Conservation (phyloP, 2,888 invertebrate genomes). For the Emesis castigata region DNA sequence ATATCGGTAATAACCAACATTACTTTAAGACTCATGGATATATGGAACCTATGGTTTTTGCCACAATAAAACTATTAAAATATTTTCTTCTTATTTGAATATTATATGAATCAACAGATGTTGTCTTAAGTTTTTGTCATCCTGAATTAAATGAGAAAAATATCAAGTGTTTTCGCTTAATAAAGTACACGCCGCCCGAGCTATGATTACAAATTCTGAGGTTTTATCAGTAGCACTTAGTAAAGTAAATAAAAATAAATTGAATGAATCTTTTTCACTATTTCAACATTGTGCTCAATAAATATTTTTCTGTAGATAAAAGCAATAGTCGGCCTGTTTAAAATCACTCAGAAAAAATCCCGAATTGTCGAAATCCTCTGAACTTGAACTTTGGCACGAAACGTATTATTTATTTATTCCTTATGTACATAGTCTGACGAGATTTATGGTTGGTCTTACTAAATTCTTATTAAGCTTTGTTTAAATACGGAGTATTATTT, state of each 20-base stretch:
- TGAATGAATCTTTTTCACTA: background rate
- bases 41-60: too few species aligned
- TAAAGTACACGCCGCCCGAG: background rate
- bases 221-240: background rate
- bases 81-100: too few species aligned
- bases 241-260: background rate
- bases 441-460: background rate
- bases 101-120: too few species aligned
- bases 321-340: background rate
- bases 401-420: background rate
- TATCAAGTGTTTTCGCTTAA: background rate
- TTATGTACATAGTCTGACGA: background rate
- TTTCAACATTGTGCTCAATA: background rate
- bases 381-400: constrained; percentile 1
- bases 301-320: background rate
- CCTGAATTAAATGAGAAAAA: background rate
- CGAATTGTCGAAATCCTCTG: background rate
- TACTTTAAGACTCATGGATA: too few species aligned
- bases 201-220: background rate
- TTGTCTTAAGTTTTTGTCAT: too few species aligned
- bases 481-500: too few species aligned
- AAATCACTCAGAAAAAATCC: background rate
- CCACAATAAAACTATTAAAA: too few species aligned
- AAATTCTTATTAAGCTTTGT: background rate
- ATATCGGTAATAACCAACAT: too few species aligned